phyloP scores from a whole-genome alignment of 2,888 invertebrate genomes.

The Habrosyne pyritoides region DNA sequence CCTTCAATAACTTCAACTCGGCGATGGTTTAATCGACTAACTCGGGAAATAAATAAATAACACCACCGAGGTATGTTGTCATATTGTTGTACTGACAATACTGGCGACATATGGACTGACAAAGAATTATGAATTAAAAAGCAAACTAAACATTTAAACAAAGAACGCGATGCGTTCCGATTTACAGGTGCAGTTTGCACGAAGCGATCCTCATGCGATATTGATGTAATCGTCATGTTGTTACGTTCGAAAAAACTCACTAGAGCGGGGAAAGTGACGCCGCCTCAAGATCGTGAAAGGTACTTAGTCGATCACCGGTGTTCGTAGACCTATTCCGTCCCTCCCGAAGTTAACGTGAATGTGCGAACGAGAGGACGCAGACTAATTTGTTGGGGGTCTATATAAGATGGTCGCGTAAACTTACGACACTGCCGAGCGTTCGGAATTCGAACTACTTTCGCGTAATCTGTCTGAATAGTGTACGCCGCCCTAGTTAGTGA shows the following conservation, averaged over 20 bases:
- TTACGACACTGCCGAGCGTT: conserved; percentile 74
- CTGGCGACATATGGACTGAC: background rate
- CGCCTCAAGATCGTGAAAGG: conserved; percentile 79
- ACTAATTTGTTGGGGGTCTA: conserved; percentile 61
- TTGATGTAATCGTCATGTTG: conserved; percentile 76
- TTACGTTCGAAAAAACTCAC: conserved; percentile 80
- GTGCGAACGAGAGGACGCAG: conserved; percentile 27
- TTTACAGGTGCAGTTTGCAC: conserved; percentile 63
- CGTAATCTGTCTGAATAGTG: conserved; percentile 74
- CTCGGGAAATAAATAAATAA: too few species aligned
- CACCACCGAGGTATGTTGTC: too few species aligned
- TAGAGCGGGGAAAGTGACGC: conserved; percentile 80
- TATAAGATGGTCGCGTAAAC: conserved; percentile 55
- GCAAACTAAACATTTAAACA: conserved; percentile 24
- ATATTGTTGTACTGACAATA: too few species aligned
- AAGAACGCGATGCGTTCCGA: conserved; percentile 44
- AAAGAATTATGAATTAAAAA: conserved; percentile 10
- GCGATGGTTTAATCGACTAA: too few species aligned
- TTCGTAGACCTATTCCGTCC: conserved; percentile 54
- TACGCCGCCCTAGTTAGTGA: conserved; percentile 65
- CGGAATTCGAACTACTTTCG: conserved; percentile 82
- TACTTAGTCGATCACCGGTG: conserved; percentile 67
- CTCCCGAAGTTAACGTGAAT: conserved; percentile 31
- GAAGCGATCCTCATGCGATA: conserved; percentile 74
- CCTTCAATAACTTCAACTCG: too few species aligned